Base-by-base conservation (phyloP, 1,140 invertebrate species). In the Whitmania pigra region DNA sequence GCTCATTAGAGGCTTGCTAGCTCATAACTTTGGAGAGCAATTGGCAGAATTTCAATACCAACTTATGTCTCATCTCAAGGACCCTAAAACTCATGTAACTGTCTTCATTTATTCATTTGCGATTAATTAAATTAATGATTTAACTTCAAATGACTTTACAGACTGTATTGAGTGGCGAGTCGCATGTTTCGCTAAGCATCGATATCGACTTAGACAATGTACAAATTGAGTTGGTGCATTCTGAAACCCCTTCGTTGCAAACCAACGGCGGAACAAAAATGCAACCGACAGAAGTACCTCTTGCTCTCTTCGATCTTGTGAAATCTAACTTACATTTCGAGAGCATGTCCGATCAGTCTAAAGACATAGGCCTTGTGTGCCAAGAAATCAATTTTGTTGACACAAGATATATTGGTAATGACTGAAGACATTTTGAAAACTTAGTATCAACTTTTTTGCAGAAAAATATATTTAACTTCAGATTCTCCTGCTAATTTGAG, bases 301-400 rank as follows among this genome's bases (percentile, higher is more conserved):
- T 97, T 22, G 90, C 92, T 2, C 90, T 89, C 74, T 87, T 96
- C 70, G 92, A 95, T 81, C 96, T 96, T 80, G 91, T 96, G 69
- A 91, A 90, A 79, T 95, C 92, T 0, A 86, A 87, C 36, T 81
- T 97, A 2, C 88, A 89, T 27, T 86, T 93, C 63, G 91, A 94
- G 78, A 88, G 88, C 1, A 89, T 88, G 77, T 93, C 90, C 74
- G 90, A 96, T 82, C 86, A 89, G 17, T 89, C 90, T 15, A 91
- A 92, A 82, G 93, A 96, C 78, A 88, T 96, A 36, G 93, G 95
- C 83, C 83, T 97, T 5, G 90, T 94, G 0, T 96, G 92, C 0
- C 89, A 90, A 79, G 92, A 95, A 82, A 95, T 97, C 79, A 80
- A 91, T 0, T 87, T 94, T 66, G 87, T 86, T 53, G 94, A 96